Evolutionary conservation across 1,140 invertebrate genomes (phyloP).

Genomic region (Nilaparvata lugens): DNA sequence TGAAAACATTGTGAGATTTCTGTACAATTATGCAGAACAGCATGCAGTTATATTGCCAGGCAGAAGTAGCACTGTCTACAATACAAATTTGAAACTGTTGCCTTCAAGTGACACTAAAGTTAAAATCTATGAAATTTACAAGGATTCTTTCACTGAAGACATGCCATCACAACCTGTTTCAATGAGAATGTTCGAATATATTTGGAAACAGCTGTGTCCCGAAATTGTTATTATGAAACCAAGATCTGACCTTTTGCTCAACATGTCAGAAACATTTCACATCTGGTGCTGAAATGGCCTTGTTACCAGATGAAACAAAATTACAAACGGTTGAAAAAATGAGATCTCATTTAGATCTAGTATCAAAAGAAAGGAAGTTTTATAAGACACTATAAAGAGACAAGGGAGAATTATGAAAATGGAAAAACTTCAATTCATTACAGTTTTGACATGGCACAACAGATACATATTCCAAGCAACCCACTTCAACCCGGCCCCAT

Average conservation of each 20-base stretch:
- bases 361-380: neutral
- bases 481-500: conserved; percentile 17
- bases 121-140: conserved; percentile 3
- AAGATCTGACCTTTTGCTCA: conserved; percentile 1
- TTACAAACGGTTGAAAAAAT: neutral
- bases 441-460: conserved; percentile 13
- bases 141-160: neutral
- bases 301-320: too few relatives aligned
- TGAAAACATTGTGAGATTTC: neutral
- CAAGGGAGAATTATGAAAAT: neutral
- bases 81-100: neutral
- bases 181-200: neutral
- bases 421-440: too few relatives aligned
- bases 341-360: neutral
- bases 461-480: conserved; percentile 14
- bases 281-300: too few relatives aligned
- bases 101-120: conserved; percentile 1
- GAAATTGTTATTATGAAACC: conserved; percentile 8
- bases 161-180: conserved; percentile 1
- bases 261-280: conserved; percentile 4
- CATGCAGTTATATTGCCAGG: neutral
- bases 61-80: conserved; percentile 2
- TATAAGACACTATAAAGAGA: neutral
- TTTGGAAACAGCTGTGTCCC: neutral
- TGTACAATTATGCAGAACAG: conserved; percentile 6